Base-by-base conservation (phyloP, 2,888 invertebrate genomes). In the Amblyteles armatorius region DNA sequence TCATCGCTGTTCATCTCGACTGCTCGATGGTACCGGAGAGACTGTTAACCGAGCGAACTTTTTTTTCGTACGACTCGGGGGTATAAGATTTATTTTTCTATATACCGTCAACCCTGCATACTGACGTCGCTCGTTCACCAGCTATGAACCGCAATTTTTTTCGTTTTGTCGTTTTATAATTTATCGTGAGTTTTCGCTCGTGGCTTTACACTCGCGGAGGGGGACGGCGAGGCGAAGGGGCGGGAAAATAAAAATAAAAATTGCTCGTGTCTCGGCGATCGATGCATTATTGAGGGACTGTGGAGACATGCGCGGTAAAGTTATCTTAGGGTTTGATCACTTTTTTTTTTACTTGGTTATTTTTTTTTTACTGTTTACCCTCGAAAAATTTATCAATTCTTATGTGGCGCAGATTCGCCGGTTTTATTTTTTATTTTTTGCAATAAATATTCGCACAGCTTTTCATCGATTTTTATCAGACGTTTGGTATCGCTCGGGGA, bases 1-100 rank as follows among this genome's bases (percentile, higher is more conserved):
- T 68, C 48, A 3, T 68, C 33, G 22, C 33, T 22, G 1, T 50
- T 13, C 77, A 84, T 84, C 26, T 16, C 33, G 48, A n/a, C 19
- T 57, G 19, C 7, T 60, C 69, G 78, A 36, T 33, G n/a, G n/a
- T 13, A 48, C 19, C 29, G n/a, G 60, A 69, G 44, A 33, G 48
- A 69, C n/a, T 48, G 22, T 16, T 13, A 6, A n/a, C 1, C n/a
- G n/a, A n/a, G n/a, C n/a, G n/a, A n/a, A n/a, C n/a, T 40, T 22
- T 52, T 57, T 57, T 40, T 36, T 40, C 5, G 40, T 40, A 11
- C 57, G 52, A 19, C 1, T 7, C 0, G 6, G 0, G 13, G 6
- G 9, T 11, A 22, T 26, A 22, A 11, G 16, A 29, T 29, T 74
- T 48, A n/a, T 26, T 48, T 26, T 44, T 5, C 63, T 19, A n/a